Base-by-base conservation (phyloP, 2,797 vertebrate species). In the Phataginus tricuspis region DNA sequence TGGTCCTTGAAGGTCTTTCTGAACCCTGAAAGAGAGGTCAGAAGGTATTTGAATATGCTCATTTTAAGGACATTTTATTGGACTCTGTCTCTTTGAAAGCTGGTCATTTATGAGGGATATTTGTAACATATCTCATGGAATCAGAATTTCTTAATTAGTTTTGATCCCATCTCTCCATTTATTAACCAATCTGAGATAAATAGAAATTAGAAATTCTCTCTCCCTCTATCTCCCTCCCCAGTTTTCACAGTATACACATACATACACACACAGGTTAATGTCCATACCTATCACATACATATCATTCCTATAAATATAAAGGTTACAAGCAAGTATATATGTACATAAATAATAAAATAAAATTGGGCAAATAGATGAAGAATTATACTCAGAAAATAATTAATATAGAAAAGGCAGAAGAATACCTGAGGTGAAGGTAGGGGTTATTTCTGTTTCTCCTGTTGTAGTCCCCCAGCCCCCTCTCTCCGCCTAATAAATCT, bases 71-170 rank as follows among this genome's bases (percentile, higher is more conserved):
- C 72, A 23, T 86, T 88, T 90, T 89, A 27, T 14, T 53, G 53
- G 57, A 66, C 51, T 93, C 31, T 8, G 14, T 68, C 18, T 66
- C 66, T 59, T 85, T 53, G 92, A 93, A 90, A 93, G 34, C 25
- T 64, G 57, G 13, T 74, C 29, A 42, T 87, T 80, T 75, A 9
- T 39, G 37, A 51, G 5, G 51, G 10, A 14, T 79, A 42, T 77
- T 68, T 84, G 66, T n/a, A 14, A 45, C 37, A 25, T 66, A 74
- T 19, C 37, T 90, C 61, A 37, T 25, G 34, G 42, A 82, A 86
- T 92, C 55, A 49, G 59, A 88, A 82, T 69, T 72, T 87, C 66
- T 42, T 71, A 84, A 72, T 90, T 82, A 75, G 42, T 63, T 86
- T 64, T 88, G 57, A 86, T 88, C 19, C 7, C 21, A 29, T 64